Conservation (phyloP, 2,797 vertebrate species). For the Micromesistius poutassou region DNA sequence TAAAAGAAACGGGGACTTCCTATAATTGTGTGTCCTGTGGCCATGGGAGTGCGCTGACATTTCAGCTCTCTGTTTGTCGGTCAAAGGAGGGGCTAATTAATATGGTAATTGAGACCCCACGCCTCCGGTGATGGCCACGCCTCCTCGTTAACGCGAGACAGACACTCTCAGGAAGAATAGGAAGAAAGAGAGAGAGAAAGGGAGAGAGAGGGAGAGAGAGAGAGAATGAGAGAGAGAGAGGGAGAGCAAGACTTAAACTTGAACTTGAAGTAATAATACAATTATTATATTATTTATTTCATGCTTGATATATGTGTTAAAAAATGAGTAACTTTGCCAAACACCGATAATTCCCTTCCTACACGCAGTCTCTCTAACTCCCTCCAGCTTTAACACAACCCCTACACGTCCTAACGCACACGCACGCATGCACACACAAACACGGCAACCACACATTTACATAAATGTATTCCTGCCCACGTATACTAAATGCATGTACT, state of each 20-base stretch:
- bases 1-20: constrained; percentile 67
- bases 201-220: constrained; percentile 21
- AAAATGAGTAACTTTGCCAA: constrained; percentile 73
- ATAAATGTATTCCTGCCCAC: background rate
- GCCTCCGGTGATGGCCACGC: constrained; percentile 70
- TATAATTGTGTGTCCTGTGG: constrained; percentile 73
- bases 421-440: background rate
- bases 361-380: constrained; percentile 47
- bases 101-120: constrained; percentile 71
- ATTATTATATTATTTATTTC: too few species aligned
- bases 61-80: constrained; percentile 70
- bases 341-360: constrained; percentile 61
- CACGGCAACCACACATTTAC: background rate
- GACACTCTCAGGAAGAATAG: constrained; percentile 45
- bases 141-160: constrained; percentile 68
- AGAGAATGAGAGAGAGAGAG: background rate
- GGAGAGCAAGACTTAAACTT: constrained; percentile 56
- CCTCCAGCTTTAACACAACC: background rate
- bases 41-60: constrained; percentile 68
- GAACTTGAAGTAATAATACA: constrained; percentile 73
- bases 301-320: constrained; percentile 22
- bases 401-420: background rate
- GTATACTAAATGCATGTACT: background rate
- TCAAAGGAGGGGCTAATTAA: constrained; percentile 76
- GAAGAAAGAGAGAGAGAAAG: constrained; percentile 21